Evolutionary conservation across 2,888 invertebrate genomes (phyloP), one percentile per base, ranked within the genome.

Genomic region (Hofmannophila pseudospretella): DNA sequence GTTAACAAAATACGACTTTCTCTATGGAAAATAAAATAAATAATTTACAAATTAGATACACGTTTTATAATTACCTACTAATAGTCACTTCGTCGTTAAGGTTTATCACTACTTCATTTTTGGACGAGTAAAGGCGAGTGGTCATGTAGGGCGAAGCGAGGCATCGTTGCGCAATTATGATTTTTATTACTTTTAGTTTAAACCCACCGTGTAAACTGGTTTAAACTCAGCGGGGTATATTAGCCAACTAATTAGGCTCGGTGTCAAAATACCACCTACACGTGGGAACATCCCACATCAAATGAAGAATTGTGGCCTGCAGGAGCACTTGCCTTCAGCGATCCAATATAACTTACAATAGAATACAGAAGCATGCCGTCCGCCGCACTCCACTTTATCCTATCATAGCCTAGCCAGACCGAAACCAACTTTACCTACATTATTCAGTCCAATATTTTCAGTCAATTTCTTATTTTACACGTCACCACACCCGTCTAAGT

Each of bases 1-100:
- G 82, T 86, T 85, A 86, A 86, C 84, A 86, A 85, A 86, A 85
- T 86, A 86, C 85, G 67, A 79, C 80, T 78, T 85, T 85, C 80
- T 85, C 85, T 85, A 85, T 85, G 74, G 81, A 85, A 84, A 85
- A 84, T 81, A 80, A 77, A 82, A 81, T 68, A 70, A 70, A 68
- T 84, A 85, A 86, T 85, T 82, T 85, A 85, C 85, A 85, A 77
- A 80, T 82, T 80, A 85, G 70, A 80, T 85, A 85, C 84, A 82
- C 75, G 75, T 80, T 79, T 72, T 74, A 44, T 39, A 36, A 47
- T 75, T 60, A 69, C 60, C 73, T 78, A 79, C 62, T 67, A 43
- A 32, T 69, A 71, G 75, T 80, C 80, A 81, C 77, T 74, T 77
- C 73, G 55, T 66, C 70, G 60, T 71, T 62, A 67, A 66, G 58